A percentile compares a stretch with the other conserved stretches of the same genome.
These are phyloP conservation scores for Heteractis magnifica DNA, from an alignment of 92 coral and sea anemone genomes.

Conservation along the genomic window DNA sequence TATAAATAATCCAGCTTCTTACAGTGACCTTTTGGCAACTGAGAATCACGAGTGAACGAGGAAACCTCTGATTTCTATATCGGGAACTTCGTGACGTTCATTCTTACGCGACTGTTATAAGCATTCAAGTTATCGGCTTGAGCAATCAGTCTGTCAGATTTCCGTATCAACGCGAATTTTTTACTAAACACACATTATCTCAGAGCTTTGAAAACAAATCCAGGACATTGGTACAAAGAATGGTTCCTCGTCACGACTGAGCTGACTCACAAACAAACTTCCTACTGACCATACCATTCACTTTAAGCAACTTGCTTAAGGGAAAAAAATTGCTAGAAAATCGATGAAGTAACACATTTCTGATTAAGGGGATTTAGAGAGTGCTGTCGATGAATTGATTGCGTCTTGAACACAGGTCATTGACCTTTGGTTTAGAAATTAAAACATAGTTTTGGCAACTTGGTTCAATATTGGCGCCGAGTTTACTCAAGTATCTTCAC, in stretches of 20 bases:
- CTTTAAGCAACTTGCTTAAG: neutral
- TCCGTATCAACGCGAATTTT: neutral
- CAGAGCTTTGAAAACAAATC: neutral
- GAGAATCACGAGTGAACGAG: neutral
- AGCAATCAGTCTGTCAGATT: neutral
- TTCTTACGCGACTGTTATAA: neutral
- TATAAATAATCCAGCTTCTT: neutral
- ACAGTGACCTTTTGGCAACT: neutral
- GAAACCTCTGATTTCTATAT: neutral
- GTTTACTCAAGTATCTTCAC: neutral
- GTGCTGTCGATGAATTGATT: neutral
- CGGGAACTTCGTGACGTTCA: neutral
- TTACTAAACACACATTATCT: constrained; percentile 6
- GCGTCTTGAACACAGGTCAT: neutral
- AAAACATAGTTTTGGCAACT: neutral
- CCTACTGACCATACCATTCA: neutral
- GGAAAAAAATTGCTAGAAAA: neutral
- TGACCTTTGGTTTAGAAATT: neutral
- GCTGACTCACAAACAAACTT: neutral
- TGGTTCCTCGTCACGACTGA: neutral
- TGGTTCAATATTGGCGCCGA: neutral
- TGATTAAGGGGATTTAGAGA: neutral
- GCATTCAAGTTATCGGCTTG: neutral
- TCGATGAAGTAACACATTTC: neutral
- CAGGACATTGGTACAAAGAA: neutral